Evolutionary conservation across 2,797 vertebrate genomes (phyloP), one percentile per base, ranked within the genome.

Genomic region (Petrocephalus sullivani): DNA sequence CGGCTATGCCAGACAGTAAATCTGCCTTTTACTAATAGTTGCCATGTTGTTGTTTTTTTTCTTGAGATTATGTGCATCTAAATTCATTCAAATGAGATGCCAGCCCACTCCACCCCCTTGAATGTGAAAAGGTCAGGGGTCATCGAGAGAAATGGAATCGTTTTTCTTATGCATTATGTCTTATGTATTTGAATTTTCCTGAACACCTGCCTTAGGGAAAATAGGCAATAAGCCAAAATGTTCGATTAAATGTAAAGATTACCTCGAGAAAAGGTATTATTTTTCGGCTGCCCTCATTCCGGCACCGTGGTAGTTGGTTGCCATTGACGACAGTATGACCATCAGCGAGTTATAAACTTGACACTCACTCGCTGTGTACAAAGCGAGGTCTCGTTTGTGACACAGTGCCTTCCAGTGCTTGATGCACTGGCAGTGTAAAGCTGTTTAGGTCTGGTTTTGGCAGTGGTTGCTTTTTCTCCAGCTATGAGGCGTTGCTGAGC

Each of bases 101-200:
- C 75, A 46, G 19, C 41, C 75, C 56, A 57, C 10, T 9, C 41
- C 78, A 2, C 58, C 58, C 33, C 14, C 12, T 54, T 37, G 14
- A 19, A 88, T 71, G 28, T 85, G 88, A 88, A 56, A 64, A 71
- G 88, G 60, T 71, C 58, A 56, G 28, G 23, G 82, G 49, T 85
- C 60, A 46, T 41, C 8, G 10, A 49, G 5, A 49, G 3, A 67
- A 88, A 61, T 54, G 23, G 41, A 53, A 84, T 64, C 54, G 37
- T 51, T 88, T 84, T 83, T 87, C 51, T 53, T 46, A 0, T 88
- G 37, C 51, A 49, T 88, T 51, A 54, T 83, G 60, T 88, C 61
- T 53, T 60, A 37, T 28, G 28, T 28, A 37, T 10, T 81, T 19
- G 71, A 78, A 61, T 61, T n/a, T 53, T 46, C 56, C 56, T 61